These are phyloP conservation scores for Aplodontia rufa DNA, from an alignment of 2,113 vertebrate genomes.

Conservation along the genomic window DNA sequence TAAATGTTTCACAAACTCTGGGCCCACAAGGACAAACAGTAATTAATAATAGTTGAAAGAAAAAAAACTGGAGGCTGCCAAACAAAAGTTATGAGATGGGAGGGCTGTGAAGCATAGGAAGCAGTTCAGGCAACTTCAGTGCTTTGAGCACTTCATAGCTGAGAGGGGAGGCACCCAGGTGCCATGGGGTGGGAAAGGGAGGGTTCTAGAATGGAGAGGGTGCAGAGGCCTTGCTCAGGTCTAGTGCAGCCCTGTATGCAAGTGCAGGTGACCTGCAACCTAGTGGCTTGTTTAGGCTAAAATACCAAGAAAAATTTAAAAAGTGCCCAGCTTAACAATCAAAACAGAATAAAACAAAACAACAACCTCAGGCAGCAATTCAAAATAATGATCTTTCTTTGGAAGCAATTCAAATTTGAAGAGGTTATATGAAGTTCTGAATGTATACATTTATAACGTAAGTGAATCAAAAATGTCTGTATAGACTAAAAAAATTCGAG, in stretches of 20 bases:
- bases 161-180: neutral
- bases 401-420: slow-evolving; percentile 55
- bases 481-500: slow-evolving; percentile 1
- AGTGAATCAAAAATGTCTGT: neutral
- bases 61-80: neutral
- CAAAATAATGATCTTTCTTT: neutral
- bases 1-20: slow-evolving; percentile 8
- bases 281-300: neutral
- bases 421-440: slow-evolving; percentile 43
- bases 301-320: neutral
- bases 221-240: neutral
- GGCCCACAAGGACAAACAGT: neutral
- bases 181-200: rapidly evolving
- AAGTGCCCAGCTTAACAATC: neutral
- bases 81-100: neutral
- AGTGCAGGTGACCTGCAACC: neutral
- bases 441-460: slow-evolving; percentile 33
- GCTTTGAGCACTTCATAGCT: rapidly evolving
- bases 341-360: neutral
- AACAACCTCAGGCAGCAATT: neutral
- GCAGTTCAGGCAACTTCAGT: neutral
- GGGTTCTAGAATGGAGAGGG: neutral
- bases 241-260: rapidly evolving
- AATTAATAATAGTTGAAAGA: slow-evolving; percentile 1
- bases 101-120: neutral